Evolutionary conservation across 1,140 invertebrate species (phyloP), one percentile per base, ranked within the genome.

Genomic region (Anagrus nilaparvatae): DNA sequence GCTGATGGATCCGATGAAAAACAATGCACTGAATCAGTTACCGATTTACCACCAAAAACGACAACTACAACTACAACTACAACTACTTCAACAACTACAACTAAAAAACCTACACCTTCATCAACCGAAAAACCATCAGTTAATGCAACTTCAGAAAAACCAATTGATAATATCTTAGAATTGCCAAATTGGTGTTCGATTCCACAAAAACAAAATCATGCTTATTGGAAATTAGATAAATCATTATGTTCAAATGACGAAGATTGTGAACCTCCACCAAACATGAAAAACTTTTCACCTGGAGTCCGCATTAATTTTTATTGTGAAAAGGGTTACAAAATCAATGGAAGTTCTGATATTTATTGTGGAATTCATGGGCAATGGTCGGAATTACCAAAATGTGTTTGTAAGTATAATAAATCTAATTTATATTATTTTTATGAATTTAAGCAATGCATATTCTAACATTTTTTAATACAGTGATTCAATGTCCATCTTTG

Each of bases 1-100:
- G 50, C 59, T 7, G 74, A 77, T 51, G 69, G 66, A 14, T 70
- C 67, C 1, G 77, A 80, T 51, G 77, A 80, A 53, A 46, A 44
- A 13, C 39, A 42, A 27, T 65, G 62, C 21, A 43, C 52, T 18
- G 23, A 33, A 3, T n/a, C n/a, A 21, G 12, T 13, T 4, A 4
- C 16, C 16, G n/a, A n/a, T n/a, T n/a, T n/a, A 0, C 27, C 5
- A 5, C 3, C 3, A 12, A 21, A 5, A 2, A 24, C 13, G 12
- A 24, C 6, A 5, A 25, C 34, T 24, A 3, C 5, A n/a, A 13
- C 21, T 24, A 28, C 29, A 5, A 20, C n/a, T n/a, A n/a, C n/a
- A n/a, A n/a, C n/a, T n/a, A n/a, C n/a, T n/a, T n/a, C n/a, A n/a
- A n/a, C n/a, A n/a, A 24, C 6, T 5, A 25, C 34, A 9, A 25